Base-by-base conservation (phyloP, 2,113 vertebrate genomes). In the Phoenicopterus ruber region DNA sequence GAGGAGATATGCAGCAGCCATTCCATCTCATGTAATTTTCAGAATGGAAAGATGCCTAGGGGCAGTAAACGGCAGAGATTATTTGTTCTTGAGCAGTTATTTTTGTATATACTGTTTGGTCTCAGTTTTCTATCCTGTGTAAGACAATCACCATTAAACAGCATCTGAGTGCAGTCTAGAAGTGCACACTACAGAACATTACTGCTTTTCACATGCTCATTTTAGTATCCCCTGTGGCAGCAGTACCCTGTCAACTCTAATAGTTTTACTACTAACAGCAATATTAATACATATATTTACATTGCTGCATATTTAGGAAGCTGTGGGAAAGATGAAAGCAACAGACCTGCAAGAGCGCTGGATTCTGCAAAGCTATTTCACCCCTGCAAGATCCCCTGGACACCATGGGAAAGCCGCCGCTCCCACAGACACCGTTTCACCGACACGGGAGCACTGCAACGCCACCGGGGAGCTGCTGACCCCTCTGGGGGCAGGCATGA, bases 391-490 rank as follows among this genome's bases (percentile, higher is more conserved):
- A 88, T 46, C 19, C 61, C 17, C 36, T 54, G 87, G 73, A 58
- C 24, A 55, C 47, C 38, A 55, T 8, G 18, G 58, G 70, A 96
- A 88, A 79, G 57, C 17, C 14, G 13, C 40, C 0, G 2, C 38
- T 84, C 65, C 25, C 70, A 78, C 47, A 62, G 74, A 29, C 42
- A 34, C 17, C 13, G 14, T 19, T 77, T 40, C 79, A 36, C 21
- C 31, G 36, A 29, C n/a, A 20, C 0, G 2, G 42, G 36, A 55
- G 21, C 15, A 36, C 24, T 54, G 47, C 62, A 49, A 11, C 0
- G 0, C 9, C 10, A 4, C 10, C 4, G 0, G 0, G 40, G 69
- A 78, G 61, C 66, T 61, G 49, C 69, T 40, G 46, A 57, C 13
- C 47, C 13, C 29, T 52, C 79, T n/a, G 36, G 22, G 55, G 17